A percentile compares a stretch with the other conserved stretches of the same genome.
These are phyloP conservation scores for Mergus octosetaceus DNA, from an alignment of 2,797 vertebrate species.

Conservation along the genomic window DNA sequence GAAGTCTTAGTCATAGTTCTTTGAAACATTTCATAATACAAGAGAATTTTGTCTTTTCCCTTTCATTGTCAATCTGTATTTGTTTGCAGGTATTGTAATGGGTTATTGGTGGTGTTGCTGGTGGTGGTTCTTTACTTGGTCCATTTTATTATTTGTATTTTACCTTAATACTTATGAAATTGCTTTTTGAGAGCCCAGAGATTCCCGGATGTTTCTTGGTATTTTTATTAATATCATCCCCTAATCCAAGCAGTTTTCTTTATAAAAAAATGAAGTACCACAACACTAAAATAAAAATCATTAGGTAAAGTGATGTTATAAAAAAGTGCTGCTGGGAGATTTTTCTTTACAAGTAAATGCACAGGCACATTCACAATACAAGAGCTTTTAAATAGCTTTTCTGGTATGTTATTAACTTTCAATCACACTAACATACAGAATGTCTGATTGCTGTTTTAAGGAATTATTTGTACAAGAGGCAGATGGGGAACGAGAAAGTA, in stretches of 20 bases:
- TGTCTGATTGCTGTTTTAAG: background rate
- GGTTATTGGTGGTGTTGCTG: background rate
- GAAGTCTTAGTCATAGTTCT: background rate
- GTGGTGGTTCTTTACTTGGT: background rate
- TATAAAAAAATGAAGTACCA: background rate
- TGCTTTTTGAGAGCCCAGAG: background rate
- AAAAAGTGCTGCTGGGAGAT: slow-evolving; percentile 5
- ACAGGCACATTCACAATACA: background rate
- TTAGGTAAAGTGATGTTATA: slow-evolving; percentile 29
- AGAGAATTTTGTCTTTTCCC: background rate
- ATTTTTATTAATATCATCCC: background rate
- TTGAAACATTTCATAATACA: background rate
- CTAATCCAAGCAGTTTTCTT: background rate
- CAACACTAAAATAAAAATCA: slow-evolving; percentile 4
- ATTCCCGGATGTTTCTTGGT: background rate
- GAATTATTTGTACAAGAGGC: slow-evolving; percentile 15
- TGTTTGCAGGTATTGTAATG: background rate
- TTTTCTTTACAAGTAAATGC: background rate
- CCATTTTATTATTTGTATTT: background rate
- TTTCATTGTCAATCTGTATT: background rate
- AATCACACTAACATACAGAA: slow-evolving; percentile 16
- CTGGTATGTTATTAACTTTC: slow-evolving; percentile 24
- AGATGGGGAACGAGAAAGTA: background rate
- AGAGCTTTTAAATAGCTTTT: slow-evolving; percentile 33
- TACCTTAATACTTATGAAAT: background rate